Conservation (phyloP, 2,797 vertebrate species). For the Rhinophrynus dorsalis region DNA sequence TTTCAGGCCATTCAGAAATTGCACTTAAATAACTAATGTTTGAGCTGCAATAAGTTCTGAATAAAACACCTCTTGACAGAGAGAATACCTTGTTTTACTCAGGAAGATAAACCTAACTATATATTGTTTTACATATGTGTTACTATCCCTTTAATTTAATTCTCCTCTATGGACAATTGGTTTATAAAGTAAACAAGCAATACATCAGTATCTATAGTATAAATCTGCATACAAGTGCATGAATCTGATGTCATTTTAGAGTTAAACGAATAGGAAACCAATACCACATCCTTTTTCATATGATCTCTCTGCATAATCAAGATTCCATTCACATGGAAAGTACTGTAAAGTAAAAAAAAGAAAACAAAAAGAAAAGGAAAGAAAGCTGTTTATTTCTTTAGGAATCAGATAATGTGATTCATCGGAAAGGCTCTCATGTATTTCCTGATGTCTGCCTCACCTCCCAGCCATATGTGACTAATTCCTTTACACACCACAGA, state of each 20-base stretch:
- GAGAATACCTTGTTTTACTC: too few relatives aligned
- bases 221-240: background rate
- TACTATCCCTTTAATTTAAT: too few relatives aligned
- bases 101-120: too few relatives aligned
- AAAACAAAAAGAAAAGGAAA: slow-evolving; percentile 32
- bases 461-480: slow-evolving; percentile 14
- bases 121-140: too few relatives aligned
- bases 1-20: too few relatives aligned
- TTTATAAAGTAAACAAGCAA: too few relatives aligned
- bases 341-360: too few relatives aligned
- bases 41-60: too few relatives aligned
- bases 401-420: slow-evolving; percentile 31
- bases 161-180: too few relatives aligned
- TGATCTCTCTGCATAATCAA: slow-evolving; percentile 10
- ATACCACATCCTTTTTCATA: slow-evolving; percentile 29
- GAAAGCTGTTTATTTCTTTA: slow-evolving; percentile 25
- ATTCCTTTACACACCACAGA: slow-evolving; percentile 27
- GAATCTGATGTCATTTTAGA: background rate
- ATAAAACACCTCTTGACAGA: too few relatives aligned
- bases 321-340: slow-evolving; percentile 42
- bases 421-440: background rate
- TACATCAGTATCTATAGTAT: too few relatives aligned
- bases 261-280: slow-evolving; percentile 29
- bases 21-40: too few relatives aligned
- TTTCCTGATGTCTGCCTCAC: slow-evolving; percentile 21